Conservation (phyloP, 2,797 vertebrate genomes). For the Hoplostethus mediterraneus region DNA sequence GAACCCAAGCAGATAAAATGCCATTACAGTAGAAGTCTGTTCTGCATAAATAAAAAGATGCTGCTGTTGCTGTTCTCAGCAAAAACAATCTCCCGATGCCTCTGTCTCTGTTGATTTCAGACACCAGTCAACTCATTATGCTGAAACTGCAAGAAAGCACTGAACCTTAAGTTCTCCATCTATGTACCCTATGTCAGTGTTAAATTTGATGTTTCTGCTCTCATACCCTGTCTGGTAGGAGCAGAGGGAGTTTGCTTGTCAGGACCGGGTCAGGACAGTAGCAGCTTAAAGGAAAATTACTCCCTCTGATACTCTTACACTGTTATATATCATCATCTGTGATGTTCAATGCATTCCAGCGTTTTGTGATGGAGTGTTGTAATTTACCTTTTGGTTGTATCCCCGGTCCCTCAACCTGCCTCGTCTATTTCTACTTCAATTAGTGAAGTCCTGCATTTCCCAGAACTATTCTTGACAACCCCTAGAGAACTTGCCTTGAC, state of each 20-base stretch:
- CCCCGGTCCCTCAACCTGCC: no score
- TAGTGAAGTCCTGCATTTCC: no score
- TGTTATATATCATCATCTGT: no score
- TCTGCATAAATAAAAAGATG: slow-evolving; percentile 59
- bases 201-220: slow-evolving; percentile 72
- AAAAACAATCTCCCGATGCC: slow-evolving; percentile 39
- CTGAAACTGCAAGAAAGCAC: slow-evolving; percentile 55
- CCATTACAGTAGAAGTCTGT: slow-evolving; percentile 42
- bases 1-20: slow-evolving; percentile 57
- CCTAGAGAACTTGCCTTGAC: no score
- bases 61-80: slow-evolving; percentile 45
- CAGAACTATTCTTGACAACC: no score
- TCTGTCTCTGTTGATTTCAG: slow-evolving; percentile 54
- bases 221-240: slow-evolving; percentile 50
- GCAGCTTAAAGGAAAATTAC: slow-evolving; percentile 26
- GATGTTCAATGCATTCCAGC: no score
- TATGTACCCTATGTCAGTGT: slow-evolving; percentile 49
- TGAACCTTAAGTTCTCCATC: slow-evolving; percentile 55
- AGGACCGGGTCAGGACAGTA: slow-evolving; percentile 59
- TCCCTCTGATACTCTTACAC: no score
- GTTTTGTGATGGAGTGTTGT: no score
- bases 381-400: no score
- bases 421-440: no score
- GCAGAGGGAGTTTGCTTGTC: slow-evolving; percentile 59
- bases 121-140: slow-evolving; percentile 59